phyloP scores from a whole-genome alignment of 2,888 invertebrate genomes.

The Scelioninae gen. 1 region DNA sequence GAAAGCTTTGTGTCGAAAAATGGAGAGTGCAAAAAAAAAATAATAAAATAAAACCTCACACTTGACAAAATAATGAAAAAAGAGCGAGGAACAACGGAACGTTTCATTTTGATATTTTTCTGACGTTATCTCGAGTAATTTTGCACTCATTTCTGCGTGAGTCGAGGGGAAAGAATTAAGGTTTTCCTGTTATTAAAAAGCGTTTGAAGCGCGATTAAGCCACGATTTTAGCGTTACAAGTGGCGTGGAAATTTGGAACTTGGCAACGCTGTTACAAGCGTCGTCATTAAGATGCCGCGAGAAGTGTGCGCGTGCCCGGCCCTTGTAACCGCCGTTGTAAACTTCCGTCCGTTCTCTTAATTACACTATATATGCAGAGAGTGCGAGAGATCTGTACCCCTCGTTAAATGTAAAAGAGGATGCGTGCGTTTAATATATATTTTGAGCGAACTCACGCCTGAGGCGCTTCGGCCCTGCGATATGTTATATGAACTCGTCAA shows the following conservation, averaged over 20 bases:
- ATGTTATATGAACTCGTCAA: not conserved
- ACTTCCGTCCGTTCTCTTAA: constrained; percentile 69
- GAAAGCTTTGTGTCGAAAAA: not conserved
- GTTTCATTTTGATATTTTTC: constrained; percentile 29
- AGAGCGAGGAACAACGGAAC: constrained; percentile 8
- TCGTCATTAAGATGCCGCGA: constrained; percentile 66
- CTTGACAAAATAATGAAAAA: constrained; percentile 1
- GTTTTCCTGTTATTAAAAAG: constrained; percentile 66
- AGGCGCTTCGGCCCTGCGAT: constrained; percentile 22
- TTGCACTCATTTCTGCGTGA: constrained; percentile 18
- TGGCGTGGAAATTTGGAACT: constrained; percentile 54
- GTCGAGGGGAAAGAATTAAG: constrained; percentile 33
- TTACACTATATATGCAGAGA: constrained; percentile 64
- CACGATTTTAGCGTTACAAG: constrained; percentile 40
- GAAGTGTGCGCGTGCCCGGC: constrained; percentile 67
- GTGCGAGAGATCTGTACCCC: constrained; percentile 55
- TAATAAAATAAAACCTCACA: not conserved
- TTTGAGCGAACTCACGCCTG: constrained; percentile 64
- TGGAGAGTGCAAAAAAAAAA: not conserved
- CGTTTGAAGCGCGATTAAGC: constrained; percentile 58
- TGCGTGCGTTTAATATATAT: constrained; percentile 67
- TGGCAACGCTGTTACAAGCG: constrained; percentile 58
- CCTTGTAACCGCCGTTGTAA: constrained; percentile 65
- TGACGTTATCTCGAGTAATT: constrained; percentile 41
- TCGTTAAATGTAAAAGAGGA: constrained; percentile 68